A percentile compares a stretch with the other conserved stretches of the same genome.
These are phyloP conservation scores for Hofmannophila pseudospretella DNA, from an alignment of 2,888 invertebrate genomes.

Conservation along the genomic window DNA sequence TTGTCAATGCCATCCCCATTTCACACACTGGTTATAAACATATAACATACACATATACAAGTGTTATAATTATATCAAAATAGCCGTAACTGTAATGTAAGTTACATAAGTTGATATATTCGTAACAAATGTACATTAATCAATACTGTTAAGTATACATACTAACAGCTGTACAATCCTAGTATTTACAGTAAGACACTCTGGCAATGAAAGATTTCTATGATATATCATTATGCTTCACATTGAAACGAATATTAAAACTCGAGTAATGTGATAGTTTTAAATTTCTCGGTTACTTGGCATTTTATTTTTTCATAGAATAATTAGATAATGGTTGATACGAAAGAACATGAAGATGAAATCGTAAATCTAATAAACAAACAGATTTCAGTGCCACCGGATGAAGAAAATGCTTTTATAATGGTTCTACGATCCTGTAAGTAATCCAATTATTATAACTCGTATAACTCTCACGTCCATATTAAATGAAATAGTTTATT, in stretches of 20 bases:
- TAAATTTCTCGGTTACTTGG: no score
- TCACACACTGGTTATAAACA: no score
- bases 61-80: conserved; percentile 1
- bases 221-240: no score
- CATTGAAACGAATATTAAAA: no score
- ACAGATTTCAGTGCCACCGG: not conserved
- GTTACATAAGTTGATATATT: not conserved
- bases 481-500: no score
- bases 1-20: no score
- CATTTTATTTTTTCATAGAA: no score
- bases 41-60: no score
- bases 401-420: not conserved
- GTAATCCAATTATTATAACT: not conserved
- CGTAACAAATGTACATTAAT: conserved; percentile 11
- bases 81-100: not conserved
- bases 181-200: not conserved
- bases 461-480: not conserved
- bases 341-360: not conserved
- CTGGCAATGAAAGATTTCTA: not conserved
- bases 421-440: conserved; percentile 1
- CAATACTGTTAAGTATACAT: conserved; percentile 6
- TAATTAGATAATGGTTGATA: not conserved
- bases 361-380: not conserved
- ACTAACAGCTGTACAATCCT: conserved; percentile 3
- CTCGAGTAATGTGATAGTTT: no score